These are phyloP conservation scores for Parotocinclus haroldoi DNA, from an alignment of 2,797 vertebrate species.

Conservation along the genomic window DNA sequence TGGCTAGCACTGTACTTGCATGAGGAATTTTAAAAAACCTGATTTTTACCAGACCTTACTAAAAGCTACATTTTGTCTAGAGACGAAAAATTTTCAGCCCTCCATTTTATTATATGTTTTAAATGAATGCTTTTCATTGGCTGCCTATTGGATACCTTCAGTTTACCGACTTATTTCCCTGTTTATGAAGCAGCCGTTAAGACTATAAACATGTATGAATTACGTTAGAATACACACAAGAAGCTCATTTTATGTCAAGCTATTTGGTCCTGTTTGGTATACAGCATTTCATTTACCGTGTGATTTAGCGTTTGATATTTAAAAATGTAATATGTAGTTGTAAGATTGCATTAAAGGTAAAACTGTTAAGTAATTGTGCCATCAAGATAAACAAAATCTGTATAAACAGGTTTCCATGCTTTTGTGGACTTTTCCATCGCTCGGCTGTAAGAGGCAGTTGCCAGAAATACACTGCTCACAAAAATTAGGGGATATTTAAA, in stretches of 20 bases:
- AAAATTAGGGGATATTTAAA: too few species aligned
- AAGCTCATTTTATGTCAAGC: background rate
- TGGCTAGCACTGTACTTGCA: slow-evolving; percentile 39
- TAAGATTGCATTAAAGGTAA: too few species aligned
- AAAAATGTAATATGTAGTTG: too few species aligned
- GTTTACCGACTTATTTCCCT: background rate
- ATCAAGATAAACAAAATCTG: too few species aligned
- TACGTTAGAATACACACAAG: slow-evolving; percentile 23
- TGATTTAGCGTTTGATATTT: slow-evolving; percentile 30
- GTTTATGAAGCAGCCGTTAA: slow-evolving; percentile 6
- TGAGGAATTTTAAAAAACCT: slow-evolving; percentile 42
- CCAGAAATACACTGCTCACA: too few species aligned
- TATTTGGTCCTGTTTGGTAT: too few species aligned
- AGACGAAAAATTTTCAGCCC: background rate
- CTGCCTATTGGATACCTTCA: too few species aligned
- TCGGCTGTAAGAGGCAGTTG: too few species aligned
- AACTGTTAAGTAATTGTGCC: too few species aligned
- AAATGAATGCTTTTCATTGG: background rate
- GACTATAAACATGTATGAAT: slow-evolving; percentile 11
- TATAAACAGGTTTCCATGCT: too few species aligned
- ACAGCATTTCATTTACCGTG: too few species aligned
- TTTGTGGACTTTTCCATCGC: too few species aligned
- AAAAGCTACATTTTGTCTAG: slow-evolving; percentile 25
- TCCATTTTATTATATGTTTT: background rate
- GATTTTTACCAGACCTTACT: slow-evolving; percentile 29